Evolutionary conservation across 2,797 vertebrate species (phyloP).

Genomic region (Varecia variegata): DNA sequence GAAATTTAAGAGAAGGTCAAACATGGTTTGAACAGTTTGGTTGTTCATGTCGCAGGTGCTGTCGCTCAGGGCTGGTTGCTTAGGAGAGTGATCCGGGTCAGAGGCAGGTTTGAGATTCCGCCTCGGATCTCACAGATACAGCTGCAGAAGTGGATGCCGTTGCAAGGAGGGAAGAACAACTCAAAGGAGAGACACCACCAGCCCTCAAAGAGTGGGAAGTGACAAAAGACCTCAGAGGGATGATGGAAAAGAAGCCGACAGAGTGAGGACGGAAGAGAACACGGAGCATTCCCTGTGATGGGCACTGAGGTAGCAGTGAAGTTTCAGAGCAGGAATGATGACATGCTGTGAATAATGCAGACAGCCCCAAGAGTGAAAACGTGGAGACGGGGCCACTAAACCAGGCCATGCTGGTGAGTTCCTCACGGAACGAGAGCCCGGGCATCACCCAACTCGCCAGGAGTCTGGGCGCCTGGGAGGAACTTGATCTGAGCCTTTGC

Average conservation of each 20-base stretch:
- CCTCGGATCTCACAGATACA: not conserved
- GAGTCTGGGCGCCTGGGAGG: not conserved
- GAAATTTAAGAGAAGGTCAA: not conserved
- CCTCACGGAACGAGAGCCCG: not conserved
- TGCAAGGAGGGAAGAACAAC: too few relatives aligned
- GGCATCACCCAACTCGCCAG: too few relatives aligned
- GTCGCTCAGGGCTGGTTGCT: not conserved
- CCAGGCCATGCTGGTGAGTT: not conserved
- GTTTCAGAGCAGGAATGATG: not conserved
- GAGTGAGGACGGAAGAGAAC: not conserved
- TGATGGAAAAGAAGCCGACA: not conserved
- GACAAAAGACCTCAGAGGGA: not conserved
- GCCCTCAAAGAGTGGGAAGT: not conserved
- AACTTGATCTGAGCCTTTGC: not conserved
- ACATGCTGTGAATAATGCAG: fast-evolving
- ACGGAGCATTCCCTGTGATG: fast-evolving
- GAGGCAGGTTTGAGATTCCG: not conserved
- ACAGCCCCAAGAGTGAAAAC: fast-evolving
- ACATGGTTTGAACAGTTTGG: not conserved
- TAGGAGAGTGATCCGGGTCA: not conserved
- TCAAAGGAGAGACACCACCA: not conserved
- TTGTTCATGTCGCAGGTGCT: fast-evolving
- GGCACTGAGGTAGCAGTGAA: not conserved
- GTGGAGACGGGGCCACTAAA: fast-evolving
- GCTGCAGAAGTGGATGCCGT: not conserved